Evolutionary conservation across 2,113 vertebrate species (phyloP), one percentile per base, ranked within the genome.

Genomic region (Otocyon megalotis): DNA sequence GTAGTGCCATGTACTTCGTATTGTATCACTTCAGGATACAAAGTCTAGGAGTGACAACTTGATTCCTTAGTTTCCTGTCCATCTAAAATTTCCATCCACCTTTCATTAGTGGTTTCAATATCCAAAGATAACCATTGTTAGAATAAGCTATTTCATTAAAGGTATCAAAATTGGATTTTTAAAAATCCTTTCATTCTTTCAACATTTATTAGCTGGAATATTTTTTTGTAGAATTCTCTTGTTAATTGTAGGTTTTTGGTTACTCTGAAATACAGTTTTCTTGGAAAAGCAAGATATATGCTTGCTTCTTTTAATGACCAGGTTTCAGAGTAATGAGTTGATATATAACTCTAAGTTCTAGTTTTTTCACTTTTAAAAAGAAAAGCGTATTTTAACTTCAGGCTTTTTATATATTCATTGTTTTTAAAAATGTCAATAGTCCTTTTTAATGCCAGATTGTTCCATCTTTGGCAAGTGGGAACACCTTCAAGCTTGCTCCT

Each of bases 301-400:
- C 30, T 82, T 88, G 48, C n/a, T 83, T 79, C 50, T 96, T 96
- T 62, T 56, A 63, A 71, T 97, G 81, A 87, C 22, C 32, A 87
- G 14, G 53, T 95, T 92, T 58, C n/a, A 87, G 58, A 81, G 3
- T 87, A 69, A 62, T 76, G 26, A 82, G 37, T 86, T 93, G 81
- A 48, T 56, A 50, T 14, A 89, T 92, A 85, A 22, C 53, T 92
- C 62, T 6, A 54, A n/a, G 54, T 87, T 87, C 65, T 86, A 65
- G 22, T 60, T 93, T 85, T 96, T 87, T 95, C 19, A n/a, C 60
- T 81, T 87, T 62, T 53, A n/a, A 37, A 92, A 80, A 63, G 72
- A 63, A 81, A 93, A 90, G 63, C 87, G 56, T 80, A 89, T 96
- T 32, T 84, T 20, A 77, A 77, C 20, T 35, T 88, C 54, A 53